Percentiles rank a stretch among this genome's conserved stretches.
phyloP scores from a whole-genome alignment of 2,113 vertebrate genomes.

The Pungitius pungitius region DNA sequence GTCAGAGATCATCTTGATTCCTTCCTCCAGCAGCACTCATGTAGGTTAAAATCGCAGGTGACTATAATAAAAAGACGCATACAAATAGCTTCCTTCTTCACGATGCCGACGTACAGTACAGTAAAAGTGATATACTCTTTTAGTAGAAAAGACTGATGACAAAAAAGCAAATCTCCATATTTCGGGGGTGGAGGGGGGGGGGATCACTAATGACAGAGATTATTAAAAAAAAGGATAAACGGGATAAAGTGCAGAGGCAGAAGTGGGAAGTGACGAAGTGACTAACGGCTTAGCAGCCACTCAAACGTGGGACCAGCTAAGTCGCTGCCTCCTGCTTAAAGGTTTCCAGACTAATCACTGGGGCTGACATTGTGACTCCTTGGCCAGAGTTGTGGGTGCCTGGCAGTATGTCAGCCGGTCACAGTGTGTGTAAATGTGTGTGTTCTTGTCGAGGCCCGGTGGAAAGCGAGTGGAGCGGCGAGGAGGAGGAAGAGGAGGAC shows the following conservation, averaged over 20 bases:
- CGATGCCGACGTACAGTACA: background rate
- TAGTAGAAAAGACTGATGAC: background rate
- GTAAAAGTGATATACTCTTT: background rate
- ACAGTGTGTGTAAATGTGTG: constrained; percentile 23
- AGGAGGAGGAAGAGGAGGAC: constrained; percentile 53
- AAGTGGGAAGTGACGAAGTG: constrained; percentile 31
- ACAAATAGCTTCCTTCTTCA: background rate
- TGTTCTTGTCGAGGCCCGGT: constrained; percentile 39
- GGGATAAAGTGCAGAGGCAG: background rate
- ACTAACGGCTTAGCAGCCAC: constrained; percentile 46
- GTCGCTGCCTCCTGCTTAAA: constrained; percentile 45
- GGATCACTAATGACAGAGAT: constrained; percentile 19
- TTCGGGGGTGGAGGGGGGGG: constrained; percentile 15
- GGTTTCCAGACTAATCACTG: constrained; percentile 61
- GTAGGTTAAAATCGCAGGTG: background rate
- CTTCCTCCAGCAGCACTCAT: background rate
- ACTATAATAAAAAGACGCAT: background rate
- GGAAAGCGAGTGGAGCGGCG: constrained; percentile 43
- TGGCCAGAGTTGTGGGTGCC: constrained; percentile 43
- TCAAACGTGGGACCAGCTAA: constrained; percentile 39
- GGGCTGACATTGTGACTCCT: constrained; percentile 51
- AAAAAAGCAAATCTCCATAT: constrained; percentile 19
- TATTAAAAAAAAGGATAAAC: background rate
- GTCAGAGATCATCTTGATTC: background rate
- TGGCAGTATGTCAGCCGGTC: constrained; percentile 63